Percentiles rank a stretch among this genome's conserved stretches.
phyloP scores from a whole-genome alignment of 2,797 vertebrate species.

The Heterohyrax brucei region DNA sequence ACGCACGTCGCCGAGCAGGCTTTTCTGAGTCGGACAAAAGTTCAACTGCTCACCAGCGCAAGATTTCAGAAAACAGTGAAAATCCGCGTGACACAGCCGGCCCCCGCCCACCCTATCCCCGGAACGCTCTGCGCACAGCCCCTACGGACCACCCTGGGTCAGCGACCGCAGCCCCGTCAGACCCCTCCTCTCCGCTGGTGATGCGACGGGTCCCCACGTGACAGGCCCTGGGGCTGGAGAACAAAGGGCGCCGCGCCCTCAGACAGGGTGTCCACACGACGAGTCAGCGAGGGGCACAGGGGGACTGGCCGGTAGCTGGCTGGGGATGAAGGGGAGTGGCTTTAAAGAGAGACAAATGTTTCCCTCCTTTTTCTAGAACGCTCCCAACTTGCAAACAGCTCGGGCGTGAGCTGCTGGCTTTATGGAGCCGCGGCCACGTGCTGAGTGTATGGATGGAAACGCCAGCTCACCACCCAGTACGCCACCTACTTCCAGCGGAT shows the following conservation, averaged over 20 bases:
- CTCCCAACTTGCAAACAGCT: background rate
- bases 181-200: background rate
- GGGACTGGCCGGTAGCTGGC: constrained; percentile 29
- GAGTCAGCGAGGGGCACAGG: constrained; percentile 73
- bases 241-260: constrained; percentile 76
- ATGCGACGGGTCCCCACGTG: background rate
- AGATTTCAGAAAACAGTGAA: background rate
- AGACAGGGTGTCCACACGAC: constrained; percentile 75
- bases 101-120: background rate
- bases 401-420: background rate
- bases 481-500: background rate
- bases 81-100: background rate
- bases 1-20: background rate
- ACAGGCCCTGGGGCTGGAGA: constrained; percentile 9
- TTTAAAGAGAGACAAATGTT: constrained; percentile 39
- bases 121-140: background rate
- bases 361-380: background rate
- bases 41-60: constrained; percentile 18
- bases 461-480: too few relatives aligned
- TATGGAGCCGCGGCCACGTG: background rate
- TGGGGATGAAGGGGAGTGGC: background rate
- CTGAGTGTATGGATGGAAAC: background rate
- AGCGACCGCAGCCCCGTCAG: background rate
- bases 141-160: too few relatives aligned
- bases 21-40: background rate